Conservation (phyloP, 2,888 invertebrate species). For the Tiliacea aurago region DNA sequence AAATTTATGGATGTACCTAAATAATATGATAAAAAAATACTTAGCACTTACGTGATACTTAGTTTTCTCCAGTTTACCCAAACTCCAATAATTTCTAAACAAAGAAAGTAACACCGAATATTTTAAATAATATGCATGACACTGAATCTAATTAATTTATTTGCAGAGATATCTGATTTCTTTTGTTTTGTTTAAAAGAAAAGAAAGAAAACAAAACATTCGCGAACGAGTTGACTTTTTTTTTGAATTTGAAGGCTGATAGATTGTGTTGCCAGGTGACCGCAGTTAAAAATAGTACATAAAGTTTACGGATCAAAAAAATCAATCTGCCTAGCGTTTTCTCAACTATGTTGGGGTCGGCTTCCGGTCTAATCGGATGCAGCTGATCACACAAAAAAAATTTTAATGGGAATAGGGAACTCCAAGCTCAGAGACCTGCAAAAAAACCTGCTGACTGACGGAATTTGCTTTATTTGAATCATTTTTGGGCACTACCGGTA, state of each 20-base stretch:
- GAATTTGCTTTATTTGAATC: background rate
- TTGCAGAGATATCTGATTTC: background rate
- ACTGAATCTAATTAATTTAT: background rate
- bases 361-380: no score
- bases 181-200: background rate
- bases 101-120: background rate
- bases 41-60: background rate
- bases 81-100: background rate
- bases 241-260: background rate
- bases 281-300: background rate
- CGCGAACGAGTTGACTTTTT: background rate
- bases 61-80: background rate
- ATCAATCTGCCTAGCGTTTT: no score
- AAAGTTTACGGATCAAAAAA: background rate
- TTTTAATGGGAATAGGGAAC: background rate
- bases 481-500: background rate
- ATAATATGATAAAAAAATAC: no score
- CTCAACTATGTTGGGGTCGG: no score
- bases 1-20: background rate
- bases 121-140: background rate
- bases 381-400: background rate
- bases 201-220: background rate
- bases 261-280: conserved; percentile 6
- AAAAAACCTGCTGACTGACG: background rate
- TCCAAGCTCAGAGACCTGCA: no score